Evolutionary conservation across 2,888 invertebrate genomes (phyloP).

Genomic region (Choristoneura rosaceana): DNA sequence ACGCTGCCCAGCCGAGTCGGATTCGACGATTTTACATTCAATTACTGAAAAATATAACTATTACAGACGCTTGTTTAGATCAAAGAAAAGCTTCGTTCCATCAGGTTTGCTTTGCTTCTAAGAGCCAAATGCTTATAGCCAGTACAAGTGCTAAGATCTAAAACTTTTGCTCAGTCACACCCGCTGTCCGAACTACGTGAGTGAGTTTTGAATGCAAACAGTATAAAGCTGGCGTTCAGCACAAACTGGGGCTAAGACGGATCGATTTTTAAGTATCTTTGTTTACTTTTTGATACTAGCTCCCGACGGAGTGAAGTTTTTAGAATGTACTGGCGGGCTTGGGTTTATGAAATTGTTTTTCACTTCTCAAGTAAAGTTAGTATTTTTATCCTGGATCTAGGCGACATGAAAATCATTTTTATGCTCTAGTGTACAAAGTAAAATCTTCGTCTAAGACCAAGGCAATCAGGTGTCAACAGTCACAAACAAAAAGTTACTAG

Average conservation of each 20-base stretch:
- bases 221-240: conserved; percentile 1
- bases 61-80: too few relatives aligned
- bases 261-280: conserved; percentile 30
- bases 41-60: too few relatives aligned
- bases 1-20: too few relatives aligned
- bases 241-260: conserved; percentile 28
- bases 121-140: background rate
- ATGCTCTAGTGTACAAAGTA: too few relatives aligned
- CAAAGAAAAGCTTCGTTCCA: background rate
- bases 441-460: too few relatives aligned
- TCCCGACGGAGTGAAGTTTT: background rate
- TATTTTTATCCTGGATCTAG: too few relatives aligned
- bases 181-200: conserved; percentile 26
- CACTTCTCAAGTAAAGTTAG: background rate
- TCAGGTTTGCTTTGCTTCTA: background rate
- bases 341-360: background rate
- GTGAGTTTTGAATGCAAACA: conserved; percentile 33
- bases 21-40: too few relatives aligned
- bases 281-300: conserved; percentile 29
- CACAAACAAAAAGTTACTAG: too few relatives aligned
- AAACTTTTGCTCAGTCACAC: conserved; percentile 38
- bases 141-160: conserved; percentile 23
- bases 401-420: too few relatives aligned
- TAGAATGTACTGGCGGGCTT: background rate
- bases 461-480: too few relatives aligned